Percentiles rank a stretch among this genome's conserved stretches.
phyloP scores from a whole-genome alignment of 92 coral and sea anemone genomes.

The Phenganax stokvisi region DNA sequence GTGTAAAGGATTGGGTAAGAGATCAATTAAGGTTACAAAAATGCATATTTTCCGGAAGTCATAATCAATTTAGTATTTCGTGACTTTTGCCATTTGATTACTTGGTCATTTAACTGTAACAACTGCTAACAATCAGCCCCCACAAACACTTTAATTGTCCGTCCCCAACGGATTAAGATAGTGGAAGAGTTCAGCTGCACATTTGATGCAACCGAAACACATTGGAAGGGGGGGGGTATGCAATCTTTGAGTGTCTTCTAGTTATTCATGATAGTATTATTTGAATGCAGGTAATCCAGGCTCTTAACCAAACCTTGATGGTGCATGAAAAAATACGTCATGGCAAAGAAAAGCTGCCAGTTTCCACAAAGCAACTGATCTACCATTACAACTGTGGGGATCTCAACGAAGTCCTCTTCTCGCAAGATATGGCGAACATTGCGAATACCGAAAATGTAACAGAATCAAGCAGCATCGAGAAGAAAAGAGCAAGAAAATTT shows the following conservation, averaged over 20 bases:
- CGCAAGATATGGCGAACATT: slow-evolving; percentile 62
- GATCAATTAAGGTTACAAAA: too few relatives aligned
- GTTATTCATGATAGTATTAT: not conserved
- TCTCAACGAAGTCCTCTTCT: slow-evolving; percentile 61
- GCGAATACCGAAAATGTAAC: slow-evolving; percentile 58
- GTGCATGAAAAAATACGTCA: slow-evolving; percentile 78
- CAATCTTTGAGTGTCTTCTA: not conserved
- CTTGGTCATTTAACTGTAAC: too few relatives aligned
- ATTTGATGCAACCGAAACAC: not conserved
- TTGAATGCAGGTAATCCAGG: slow-evolving; percentile 63
- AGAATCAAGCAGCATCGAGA: slow-evolving; percentile 43
- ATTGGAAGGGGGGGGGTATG: not conserved
- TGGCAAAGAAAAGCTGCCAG: slow-evolving; percentile 63
- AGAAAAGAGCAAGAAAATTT: slow-evolving; percentile 55
- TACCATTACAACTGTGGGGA: slow-evolving; percentile 90
- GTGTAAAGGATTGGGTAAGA: too few relatives aligned
- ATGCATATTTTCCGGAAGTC: too few relatives aligned
- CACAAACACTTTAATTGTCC: too few relatives aligned
- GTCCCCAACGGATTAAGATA: too few relatives aligned
- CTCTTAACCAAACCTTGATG: slow-evolving; percentile 74
- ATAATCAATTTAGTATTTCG: too few relatives aligned
- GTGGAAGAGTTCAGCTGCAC: too few relatives aligned
- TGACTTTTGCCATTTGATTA: too few relatives aligned
- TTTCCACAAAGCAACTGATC: slow-evolving; percentile 75
- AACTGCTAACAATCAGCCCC: too few relatives aligned